Percentiles rank a stretch among this genome's conserved stretches.
Conservation (phyloP, 2,797 vertebrate species). For the Semotilus atromaculatus region DNA sequence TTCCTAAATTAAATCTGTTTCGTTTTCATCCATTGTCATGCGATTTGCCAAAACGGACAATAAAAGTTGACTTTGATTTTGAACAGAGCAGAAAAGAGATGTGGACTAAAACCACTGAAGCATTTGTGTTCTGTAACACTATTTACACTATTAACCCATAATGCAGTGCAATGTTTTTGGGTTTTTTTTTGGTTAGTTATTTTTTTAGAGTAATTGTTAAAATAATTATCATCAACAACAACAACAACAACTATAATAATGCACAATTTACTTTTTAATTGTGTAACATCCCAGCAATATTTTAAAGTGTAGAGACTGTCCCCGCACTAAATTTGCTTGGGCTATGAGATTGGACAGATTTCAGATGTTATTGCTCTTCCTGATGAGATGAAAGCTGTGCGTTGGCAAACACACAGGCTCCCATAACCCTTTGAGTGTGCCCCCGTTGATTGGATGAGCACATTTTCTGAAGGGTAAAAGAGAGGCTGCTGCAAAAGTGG, state of each 20-base stretch:
- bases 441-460: conserved; percentile 2
- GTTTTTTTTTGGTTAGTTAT: background rate
- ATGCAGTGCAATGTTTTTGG: background rate
- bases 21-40: background rate
- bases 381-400: conserved; percentile 32
- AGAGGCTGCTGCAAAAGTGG: background rate
- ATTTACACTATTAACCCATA: background rate
- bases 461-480: conserved; percentile 24
- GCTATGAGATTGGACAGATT: conserved; percentile 18
- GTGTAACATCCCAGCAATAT: background rate
- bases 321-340: conserved; percentile 10
- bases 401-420: conserved; percentile 30
- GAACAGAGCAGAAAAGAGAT: background rate
- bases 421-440: conserved; percentile 2
- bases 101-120: background rate
- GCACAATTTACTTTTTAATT: background rate
- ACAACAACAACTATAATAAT: background rate
- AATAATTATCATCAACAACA: background rate
- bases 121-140: background rate
- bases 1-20: background rate
- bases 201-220: background rate
- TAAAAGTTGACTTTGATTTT: background rate
- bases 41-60: background rate
- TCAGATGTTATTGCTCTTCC: conserved; percentile 32
- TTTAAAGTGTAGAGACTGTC: too few species aligned